Conservation (phyloP, 2,797 vertebrate genomes). For the Ispidina lecontei region DNA sequence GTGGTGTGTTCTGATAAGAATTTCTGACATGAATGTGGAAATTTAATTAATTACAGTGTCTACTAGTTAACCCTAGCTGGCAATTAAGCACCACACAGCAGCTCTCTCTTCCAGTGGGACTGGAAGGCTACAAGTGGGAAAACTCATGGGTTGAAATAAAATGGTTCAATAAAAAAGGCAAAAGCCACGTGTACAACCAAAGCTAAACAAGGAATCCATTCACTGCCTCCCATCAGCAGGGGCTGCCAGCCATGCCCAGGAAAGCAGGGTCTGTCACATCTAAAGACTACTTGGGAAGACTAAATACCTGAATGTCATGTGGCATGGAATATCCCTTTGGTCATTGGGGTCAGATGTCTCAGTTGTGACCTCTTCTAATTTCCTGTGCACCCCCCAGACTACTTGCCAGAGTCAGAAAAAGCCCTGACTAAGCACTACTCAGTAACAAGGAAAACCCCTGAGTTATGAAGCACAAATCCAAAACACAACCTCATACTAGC, state of each 20-base stretch:
- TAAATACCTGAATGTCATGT: not conserved
- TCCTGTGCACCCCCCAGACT: no score
- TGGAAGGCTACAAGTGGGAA: not conserved
- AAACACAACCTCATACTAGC: not conserved
- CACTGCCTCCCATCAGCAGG: not conserved
- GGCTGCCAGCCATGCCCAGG: not conserved
- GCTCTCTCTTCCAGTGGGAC: not conserved
- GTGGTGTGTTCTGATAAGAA: not conserved
- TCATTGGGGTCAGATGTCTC: not conserved
- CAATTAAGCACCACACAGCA: not conserved
- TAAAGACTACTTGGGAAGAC: not conserved
- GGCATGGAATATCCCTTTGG: not conserved
- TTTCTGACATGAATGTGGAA: not conserved
- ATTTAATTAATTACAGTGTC: not conserved
- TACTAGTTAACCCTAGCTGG: not conserved
- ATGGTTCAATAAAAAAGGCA: not conserved
- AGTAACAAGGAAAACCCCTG: no score
- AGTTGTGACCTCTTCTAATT: no score
- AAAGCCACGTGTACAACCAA: not conserved
- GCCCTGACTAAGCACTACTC: no score
- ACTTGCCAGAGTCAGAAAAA: not conserved
- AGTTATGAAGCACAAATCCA: not conserved
- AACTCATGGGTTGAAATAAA: not conserved
- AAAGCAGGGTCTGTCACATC: not conserved
- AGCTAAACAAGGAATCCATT: not conserved